Conservation (phyloP, 2,888 invertebrate genomes). For the Allolobophora icterica region DNA sequence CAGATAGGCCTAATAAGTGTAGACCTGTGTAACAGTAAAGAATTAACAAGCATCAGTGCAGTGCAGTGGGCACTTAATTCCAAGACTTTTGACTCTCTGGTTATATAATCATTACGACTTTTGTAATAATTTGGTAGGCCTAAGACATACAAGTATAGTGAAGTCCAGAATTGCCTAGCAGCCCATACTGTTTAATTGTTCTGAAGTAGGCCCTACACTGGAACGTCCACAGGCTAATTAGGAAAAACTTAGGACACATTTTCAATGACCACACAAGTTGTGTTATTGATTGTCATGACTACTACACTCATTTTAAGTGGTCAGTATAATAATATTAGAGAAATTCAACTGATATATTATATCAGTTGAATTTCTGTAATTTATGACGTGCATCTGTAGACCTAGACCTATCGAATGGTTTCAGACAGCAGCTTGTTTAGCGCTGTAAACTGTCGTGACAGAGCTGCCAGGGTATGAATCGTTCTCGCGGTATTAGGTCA, state of each 20-base stretch:
- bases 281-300: too few relatives aligned
- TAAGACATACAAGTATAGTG: neutral
- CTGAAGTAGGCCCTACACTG: neutral
- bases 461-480: slow-evolving; percentile 8
- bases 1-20: too few relatives aligned
- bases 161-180: neutral
- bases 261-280: neutral
- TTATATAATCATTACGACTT: too few relatives aligned
- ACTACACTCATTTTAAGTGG: neutral
- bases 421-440: neutral
- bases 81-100: too few relatives aligned
- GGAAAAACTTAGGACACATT: neutral
- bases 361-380: neutral
- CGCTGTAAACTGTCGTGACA: neutral
- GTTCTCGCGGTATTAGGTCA: neutral
- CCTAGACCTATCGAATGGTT: neutral
- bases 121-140: neutral
- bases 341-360: too few relatives aligned
- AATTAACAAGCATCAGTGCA: too few relatives aligned
- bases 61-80: too few relatives aligned
- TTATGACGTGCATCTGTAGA: neutral
- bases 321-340: neutral
- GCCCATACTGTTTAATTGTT: neutral
- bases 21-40: too few relatives aligned
- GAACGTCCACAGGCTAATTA: neutral